Base-by-base conservation (phyloP, 2,113 vertebrate species). In the Microcebus ravelobensis region DNA sequence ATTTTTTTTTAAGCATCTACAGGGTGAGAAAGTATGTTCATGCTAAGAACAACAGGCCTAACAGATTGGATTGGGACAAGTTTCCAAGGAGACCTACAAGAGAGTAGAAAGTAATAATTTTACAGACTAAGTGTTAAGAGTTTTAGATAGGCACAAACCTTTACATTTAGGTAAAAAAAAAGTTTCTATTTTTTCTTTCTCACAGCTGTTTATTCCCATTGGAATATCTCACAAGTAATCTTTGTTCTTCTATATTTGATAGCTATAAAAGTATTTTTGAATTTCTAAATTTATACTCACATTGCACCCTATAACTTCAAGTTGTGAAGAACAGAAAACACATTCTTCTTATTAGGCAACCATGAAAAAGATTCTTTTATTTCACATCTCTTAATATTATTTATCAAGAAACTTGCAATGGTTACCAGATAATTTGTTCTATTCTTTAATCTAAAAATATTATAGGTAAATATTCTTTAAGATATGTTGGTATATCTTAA, bases 221-320 rank as follows among this genome's bases (percentile, higher is more conserved):
- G 63, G 21, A 82, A 14, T 23, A 92, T 18, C 50, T 34, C n/a
- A 65, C 0, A 7, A 73, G 61, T 76, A 52, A 25, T n/a, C 25
- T 83, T 87, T 65, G 48, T 86, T 94, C 90, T 92, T 92, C 42
- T 94, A 92, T 34, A 84, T 95, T 77, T 94, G 48, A 68, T 61
- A 39, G 39, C 39, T 73, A 50, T 48, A 50, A n/a, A 91, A 48
- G 14, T 83, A 89, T 63, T 77, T 88, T 83, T 55, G 79, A 82
- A 68, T 77, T 96, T 74, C 70, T 92, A 84, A 97, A 84, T 81
- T 55, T 91, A 50, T 73, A 50, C 17, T 91, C 21, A 36, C 39
- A 77, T 61, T 91, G 50, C 11, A 87, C 48, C 95, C 77, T 42
- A 81, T 34, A 77, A 84, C 23, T 73, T 74, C 61, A 80, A 86